Conservation (phyloP, 2,113 vertebrate species). For the Brachypteracias leptosomus region DNA sequence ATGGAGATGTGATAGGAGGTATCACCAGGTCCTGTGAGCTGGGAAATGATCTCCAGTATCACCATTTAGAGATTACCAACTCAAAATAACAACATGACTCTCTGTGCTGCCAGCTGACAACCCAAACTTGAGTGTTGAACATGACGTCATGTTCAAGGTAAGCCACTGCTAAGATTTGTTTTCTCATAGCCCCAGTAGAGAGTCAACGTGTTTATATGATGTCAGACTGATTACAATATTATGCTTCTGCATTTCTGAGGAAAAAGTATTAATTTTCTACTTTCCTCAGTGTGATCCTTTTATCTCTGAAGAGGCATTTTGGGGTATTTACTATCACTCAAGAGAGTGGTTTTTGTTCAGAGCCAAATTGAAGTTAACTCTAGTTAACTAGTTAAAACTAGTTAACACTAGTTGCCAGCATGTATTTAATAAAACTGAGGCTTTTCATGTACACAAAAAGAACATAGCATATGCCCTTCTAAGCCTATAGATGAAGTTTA, state of each 20-base stretch:
- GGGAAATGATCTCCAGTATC: neutral
- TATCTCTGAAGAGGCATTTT: neutral
- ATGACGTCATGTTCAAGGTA: neutral
- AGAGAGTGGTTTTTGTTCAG: neutral
- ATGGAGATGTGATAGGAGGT: neutral
- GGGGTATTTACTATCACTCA: neutral
- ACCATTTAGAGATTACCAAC: neutral
- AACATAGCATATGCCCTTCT: neutral
- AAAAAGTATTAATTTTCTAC: neutral
- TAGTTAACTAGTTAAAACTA: no score
- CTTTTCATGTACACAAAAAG: neutral
- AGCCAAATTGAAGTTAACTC: neutral
- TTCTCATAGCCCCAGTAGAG: neutral
- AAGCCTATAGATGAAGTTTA: neutral
- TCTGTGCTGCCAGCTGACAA: neutral
- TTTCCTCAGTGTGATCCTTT: neutral
- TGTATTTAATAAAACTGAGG: neutral
- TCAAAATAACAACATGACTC: neutral
- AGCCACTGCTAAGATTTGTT: neutral
- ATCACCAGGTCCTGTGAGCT: neutral
- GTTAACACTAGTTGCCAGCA: neutral
- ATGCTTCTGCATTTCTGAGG: neutral
- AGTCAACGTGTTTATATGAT: neutral
- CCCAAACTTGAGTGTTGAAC: neutral
- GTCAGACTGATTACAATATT: neutral